Base-by-base conservation (phyloP, 2,797 vertebrate species). In the Sebastolobus alascanus region DNA sequence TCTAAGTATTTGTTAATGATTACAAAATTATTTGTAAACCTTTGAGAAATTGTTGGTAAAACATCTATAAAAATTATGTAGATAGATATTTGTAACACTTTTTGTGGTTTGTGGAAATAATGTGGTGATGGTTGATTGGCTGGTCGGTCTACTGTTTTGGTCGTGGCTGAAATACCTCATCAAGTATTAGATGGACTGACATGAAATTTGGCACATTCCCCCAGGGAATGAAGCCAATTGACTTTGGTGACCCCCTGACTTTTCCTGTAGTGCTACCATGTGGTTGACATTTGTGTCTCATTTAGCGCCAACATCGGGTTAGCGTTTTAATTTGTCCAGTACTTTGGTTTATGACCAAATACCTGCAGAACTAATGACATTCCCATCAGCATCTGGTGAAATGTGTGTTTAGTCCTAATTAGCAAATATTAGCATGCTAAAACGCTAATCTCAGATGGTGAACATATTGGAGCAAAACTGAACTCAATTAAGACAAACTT, bases 401-500 rank as follows among this genome's bases (percentile, higher is more conserved):
- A 38, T 37, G 11, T 37, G 5, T n/a, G 20, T 54, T n/a, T 22
- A 58, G 27, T 37, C 20, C n/a, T 37, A 37, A 37, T 33, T 33
- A 54, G n/a, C 50, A 68, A 68, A 67, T 67, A 27, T 60, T 46
- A 29, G 0, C 25, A 56, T 59, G 11, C 25, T 20, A 8, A 58
- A 58, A 38, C 0, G 6, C 25, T 22, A 37, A 22, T 0, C 60
- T 37, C 8, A 35, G 3, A 63, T 54, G 50, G 50, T 54, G 50
- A 54, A 54, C 50, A 54, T 22, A 54, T n/a, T 54, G 50, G 8
- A 54, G 50, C 20, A 54, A 54, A 11, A 1, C 50, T 54, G 20
- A 22, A 75, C 37, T 64, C 79, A 4, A 81, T 79, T 61, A 38
- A 31, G 18, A 33, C 33, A 69, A 59, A 83, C 37, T 18, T 5